Evolutionary conservation across 1,140 invertebrate species (phyloP), one percentile per base, ranked within the genome.

Genomic region (Teleogryllus occipitalis): DNA sequence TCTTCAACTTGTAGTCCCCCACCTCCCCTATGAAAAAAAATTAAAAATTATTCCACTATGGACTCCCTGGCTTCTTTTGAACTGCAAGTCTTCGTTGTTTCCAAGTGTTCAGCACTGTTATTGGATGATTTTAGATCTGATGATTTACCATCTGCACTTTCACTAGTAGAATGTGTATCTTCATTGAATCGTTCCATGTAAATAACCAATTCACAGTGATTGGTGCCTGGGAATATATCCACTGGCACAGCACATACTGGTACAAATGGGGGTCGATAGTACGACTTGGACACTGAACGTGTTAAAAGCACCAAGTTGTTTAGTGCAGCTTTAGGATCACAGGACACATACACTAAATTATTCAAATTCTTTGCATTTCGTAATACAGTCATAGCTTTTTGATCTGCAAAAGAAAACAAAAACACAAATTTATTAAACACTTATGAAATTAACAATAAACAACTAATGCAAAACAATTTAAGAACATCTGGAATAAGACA

Each of bases 151-250:
- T 2, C 27, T 39, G 27, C 27, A 39, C 27, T 39, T 39, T 39
- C 27, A 39, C 27, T 1, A 39, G 27, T 39, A 39, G 1, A 39
- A 39, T 39, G 27, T 39, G 27, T 39, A 39, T 39, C 27, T 39
- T 39, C 27, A 65, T 65, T 65, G 54, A 14, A 65, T 65, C 93
- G 87, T 86, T 97, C 92, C 84, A 98, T 94, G 47, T 95, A 88
- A 46, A 98, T 85, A 78, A 97, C 88, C 18, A 98, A 86, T 88
- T 98, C 97, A 80, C 92, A 96, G 85, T 98, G 96, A 22, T 90
- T 90, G 0, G 97, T 98, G 81, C 95, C 90, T 0, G 97, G 97
- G 87, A 99, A 99, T 91, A 99, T 91, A 84, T 99, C 97, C 3
- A 99, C 93, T 8, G 95, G 93, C 15, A 96, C 88, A 0, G 96